phyloP scores from a whole-genome alignment of 2,888 invertebrate genomes.

The Melipona bicolor region DNA sequence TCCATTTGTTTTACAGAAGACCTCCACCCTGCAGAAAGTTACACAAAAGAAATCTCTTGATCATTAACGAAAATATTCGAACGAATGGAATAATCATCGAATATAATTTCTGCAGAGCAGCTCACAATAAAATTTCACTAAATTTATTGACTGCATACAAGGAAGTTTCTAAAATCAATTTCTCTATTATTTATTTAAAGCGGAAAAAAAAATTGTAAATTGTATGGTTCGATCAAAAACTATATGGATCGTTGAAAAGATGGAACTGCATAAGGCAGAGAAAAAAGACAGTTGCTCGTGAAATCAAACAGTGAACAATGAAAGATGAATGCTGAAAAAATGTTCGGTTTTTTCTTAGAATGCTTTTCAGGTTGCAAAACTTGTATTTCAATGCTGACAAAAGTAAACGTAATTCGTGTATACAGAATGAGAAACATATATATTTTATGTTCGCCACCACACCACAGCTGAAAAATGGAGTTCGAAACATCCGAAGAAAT shows the following conservation, averaged over 20 bases:
- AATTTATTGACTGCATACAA: conserved; percentile 2
- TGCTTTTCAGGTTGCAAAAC: conserved; percentile 18
- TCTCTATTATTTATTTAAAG: conserved; percentile 1
- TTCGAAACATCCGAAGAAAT: conserved; percentile 16
- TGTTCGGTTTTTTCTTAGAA: not conserved
- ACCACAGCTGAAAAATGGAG: conserved; percentile 7
- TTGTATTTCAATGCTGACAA: conserved; percentile 33
- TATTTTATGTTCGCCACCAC: not conserved
- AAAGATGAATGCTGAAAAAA: conserved; percentile 32
- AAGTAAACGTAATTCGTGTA: conserved; percentile 35
- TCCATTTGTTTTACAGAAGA: conserved; percentile 30
- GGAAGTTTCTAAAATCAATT: conserved; percentile 1
- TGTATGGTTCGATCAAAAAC: conserved; percentile 22
- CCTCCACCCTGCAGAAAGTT: conserved; percentile 67
- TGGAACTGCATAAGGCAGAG: conserved; percentile 58
- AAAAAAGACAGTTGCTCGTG: conserved; percentile 38
- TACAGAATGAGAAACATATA: conserved; percentile 15
- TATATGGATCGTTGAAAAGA: conserved; percentile 55
- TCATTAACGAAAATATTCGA: no score
- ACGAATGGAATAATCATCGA: not conserved
- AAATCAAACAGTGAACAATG: conserved; percentile 21
- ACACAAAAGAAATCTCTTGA: not conserved
- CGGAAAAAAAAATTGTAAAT: conserved; percentile 14
- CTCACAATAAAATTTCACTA: conserved; percentile 64
- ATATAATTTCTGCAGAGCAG: conserved; percentile 70